These are phyloP conservation scores for Stictocephala bisonia DNA, from an alignment of 2,888 invertebrate genomes.

Conservation along the genomic window DNA sequence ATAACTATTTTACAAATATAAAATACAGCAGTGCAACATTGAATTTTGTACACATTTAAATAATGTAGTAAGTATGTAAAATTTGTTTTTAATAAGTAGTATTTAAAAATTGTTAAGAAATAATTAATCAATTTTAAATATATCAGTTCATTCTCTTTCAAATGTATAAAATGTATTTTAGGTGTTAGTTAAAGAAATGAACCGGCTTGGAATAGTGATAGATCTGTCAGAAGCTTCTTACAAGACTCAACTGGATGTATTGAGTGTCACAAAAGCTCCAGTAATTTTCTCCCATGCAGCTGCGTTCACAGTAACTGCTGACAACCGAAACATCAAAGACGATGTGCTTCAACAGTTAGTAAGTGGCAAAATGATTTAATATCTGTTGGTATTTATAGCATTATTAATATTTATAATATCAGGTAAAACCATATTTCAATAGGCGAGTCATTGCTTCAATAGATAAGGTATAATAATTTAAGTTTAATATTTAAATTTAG, in stretches of 20 bases:
- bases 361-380: not conserved
- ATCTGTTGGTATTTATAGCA: not conserved
- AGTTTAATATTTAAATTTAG: not conserved
- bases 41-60: no score
- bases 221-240: constrained; percentile 37
- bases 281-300: constrained; percentile 37
- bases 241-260: constrained; percentile 34
- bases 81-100: no score
- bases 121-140: no score
- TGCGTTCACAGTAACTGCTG: not conserved
- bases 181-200: constrained; percentile 42
- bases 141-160: no score
- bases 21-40: no score
- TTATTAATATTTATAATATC: not conserved
- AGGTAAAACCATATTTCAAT: not conserved
- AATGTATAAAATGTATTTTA: not conserved
- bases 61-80: no score
- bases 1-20: no score
- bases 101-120: no score
- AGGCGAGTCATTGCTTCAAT: not conserved
- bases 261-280: constrained; percentile 31
- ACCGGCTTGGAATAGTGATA: constrained; percentile 41
- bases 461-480: not conserved
- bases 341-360: constrained; percentile 36
- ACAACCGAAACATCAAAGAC: constrained; percentile 38